Evolutionary conservation across 2,888 invertebrate genomes (phyloP).

Genomic region (Spisula subtruncata): DNA sequence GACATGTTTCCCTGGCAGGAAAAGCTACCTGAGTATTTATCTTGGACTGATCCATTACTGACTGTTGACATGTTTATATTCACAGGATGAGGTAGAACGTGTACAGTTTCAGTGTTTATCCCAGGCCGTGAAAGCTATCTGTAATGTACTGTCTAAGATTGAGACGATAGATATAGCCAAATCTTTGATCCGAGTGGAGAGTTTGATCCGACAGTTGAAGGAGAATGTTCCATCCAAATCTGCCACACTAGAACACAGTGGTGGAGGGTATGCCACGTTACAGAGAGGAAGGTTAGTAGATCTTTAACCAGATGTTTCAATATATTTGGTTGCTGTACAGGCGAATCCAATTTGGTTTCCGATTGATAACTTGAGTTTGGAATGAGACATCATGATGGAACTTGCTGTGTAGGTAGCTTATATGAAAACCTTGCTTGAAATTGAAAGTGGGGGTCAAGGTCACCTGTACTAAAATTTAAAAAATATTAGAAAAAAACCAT

Average conservation of each 20-base stretch:
- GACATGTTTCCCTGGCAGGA: no score
- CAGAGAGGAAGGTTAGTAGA: constrained; percentile 59
- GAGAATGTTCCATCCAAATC: constrained; percentile 35
- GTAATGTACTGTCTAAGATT: constrained; percentile 95
- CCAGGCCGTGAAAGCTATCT: constrained; percentile 97
- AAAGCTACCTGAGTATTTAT: no score
- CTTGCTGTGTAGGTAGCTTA: no score
- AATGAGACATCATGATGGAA: no score
- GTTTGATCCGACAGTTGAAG: constrained; percentile 72
- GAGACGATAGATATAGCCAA: constrained; percentile 96
- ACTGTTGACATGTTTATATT: neutral
- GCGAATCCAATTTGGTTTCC: no score
- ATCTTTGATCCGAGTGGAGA: constrained; percentile 90
- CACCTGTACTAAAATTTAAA: no score
- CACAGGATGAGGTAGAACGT: constrained; percentile 76
- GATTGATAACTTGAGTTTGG: no score
- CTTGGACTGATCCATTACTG: no score
- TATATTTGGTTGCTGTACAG: no score
- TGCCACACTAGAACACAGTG: constrained; percentile 55
- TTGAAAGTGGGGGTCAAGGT: no score
- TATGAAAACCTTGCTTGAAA: no score
- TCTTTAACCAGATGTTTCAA: neutral
- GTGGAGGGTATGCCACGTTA: constrained; percentile 68
- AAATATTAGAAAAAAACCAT: no score
- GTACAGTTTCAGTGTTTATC: constrained; percentile 91